phyloP scores from a whole-genome alignment of 1,140 invertebrate genomes.

The Elymnias hypermnestra region DNA sequence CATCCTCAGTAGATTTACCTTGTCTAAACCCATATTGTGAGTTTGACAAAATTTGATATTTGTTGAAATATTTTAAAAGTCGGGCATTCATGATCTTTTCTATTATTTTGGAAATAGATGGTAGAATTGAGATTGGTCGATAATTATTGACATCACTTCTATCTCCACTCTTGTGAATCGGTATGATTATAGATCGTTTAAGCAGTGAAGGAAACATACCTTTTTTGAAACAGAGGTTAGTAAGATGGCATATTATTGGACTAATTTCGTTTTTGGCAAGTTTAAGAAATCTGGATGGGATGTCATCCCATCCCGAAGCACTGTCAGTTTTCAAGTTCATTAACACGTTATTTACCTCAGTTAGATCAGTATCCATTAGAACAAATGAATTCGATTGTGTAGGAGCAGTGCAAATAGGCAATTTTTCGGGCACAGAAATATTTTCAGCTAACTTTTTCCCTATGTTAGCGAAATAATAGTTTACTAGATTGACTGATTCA shows the following conservation, averaged over 20 bases:
- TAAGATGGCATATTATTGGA: conserved; percentile 11
- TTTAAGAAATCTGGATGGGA: conserved; percentile 17
- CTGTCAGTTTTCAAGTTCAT: conserved; percentile 13
- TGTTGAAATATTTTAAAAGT: too few relatives aligned
- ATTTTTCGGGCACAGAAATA: neutral
- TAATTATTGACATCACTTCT: conserved; percentile 10
- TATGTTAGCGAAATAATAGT: conserved; percentile 17
- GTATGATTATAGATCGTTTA: conserved; percentile 13
- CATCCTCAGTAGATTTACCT: too few relatives aligned
- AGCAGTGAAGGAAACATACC: conserved; percentile 11
- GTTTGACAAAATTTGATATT: too few relatives aligned
- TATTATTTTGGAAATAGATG: conserved; percentile 11
- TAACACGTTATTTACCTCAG: conserved; percentile 10
- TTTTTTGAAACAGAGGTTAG: too few relatives aligned
- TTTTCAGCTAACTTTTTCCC: conserved; percentile 16
- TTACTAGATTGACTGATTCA: conserved; percentile 18
- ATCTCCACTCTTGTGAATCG: conserved; percentile 13
- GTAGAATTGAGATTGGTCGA: conserved; percentile 17
- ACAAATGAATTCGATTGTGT: conserved; percentile 16
- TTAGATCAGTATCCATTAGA: conserved; percentile 8
- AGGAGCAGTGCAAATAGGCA: neutral
- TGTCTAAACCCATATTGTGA: too few relatives aligned
- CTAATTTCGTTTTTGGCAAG: neutral
- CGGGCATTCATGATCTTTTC: too few relatives aligned
- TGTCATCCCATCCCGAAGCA: conserved; percentile 13